Percentiles rank a stretch among this genome's conserved stretches.
Conservation (phyloP, 2,113 vertebrate species). For the Peromyscus californicus region DNA sequence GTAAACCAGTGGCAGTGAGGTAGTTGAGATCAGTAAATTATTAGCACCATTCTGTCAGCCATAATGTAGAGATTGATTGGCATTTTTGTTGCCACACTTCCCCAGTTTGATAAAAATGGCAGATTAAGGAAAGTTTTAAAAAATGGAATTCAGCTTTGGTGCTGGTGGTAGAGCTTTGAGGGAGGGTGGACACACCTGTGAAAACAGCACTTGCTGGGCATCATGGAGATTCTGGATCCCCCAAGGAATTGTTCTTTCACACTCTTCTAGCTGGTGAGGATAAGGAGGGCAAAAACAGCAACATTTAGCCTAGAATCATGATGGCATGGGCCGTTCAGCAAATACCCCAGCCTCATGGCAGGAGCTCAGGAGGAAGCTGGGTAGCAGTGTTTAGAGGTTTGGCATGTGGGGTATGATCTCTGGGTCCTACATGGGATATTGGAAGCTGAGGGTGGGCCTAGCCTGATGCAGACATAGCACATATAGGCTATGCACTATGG, state of each 20-base stretch:
- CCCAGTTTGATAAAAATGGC: conserved; percentile 99
- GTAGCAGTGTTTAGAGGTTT: not conserved
- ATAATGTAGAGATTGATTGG: conserved; percentile 99
- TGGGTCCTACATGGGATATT: not conserved
- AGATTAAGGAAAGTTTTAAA: conserved; percentile 96
- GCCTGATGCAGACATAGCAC: not conserved
- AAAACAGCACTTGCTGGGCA: not conserved
- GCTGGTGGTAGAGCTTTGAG: not conserved
- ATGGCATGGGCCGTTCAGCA: not conserved
- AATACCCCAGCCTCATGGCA: not conserved
- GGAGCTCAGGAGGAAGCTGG: not conserved
- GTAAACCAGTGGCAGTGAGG: conserved; percentile 84
- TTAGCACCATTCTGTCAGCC: conserved; percentile 99
- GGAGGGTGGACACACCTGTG: not conserved
- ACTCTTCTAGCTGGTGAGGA: not conserved
- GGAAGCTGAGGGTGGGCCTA: not conserved
- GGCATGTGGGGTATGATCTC: not conserved
- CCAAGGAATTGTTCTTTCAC: not conserved
- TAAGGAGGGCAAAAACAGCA: not conserved
- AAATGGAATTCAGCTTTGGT: conserved; percentile 92
- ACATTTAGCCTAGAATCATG: not conserved
- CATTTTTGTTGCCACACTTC: conserved; percentile 91
- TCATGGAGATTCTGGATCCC: not conserved
- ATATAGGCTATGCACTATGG: not conserved
- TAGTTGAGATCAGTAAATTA: conserved; percentile 97